Evolutionary conservation across 2,888 invertebrate genomes (phyloP), one percentile per base, ranked within the genome.

Genomic region (Mesorhabditis sp.): DNA sequence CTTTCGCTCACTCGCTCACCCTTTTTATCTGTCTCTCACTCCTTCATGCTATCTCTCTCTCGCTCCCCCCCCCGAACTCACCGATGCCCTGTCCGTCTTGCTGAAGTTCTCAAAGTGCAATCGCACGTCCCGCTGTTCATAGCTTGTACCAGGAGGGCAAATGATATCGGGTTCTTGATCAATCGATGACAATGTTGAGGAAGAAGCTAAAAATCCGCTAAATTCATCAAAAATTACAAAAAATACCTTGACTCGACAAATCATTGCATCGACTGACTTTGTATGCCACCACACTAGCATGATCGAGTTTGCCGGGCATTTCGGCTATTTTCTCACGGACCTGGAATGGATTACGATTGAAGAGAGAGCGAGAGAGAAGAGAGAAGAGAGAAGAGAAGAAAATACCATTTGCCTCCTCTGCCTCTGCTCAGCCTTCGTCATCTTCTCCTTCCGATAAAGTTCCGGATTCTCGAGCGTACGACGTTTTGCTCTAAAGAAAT

Each of bases 251-350:
- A 63, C 41, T 63, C 41, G n/a, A 7, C 7, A 28, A 10, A 13
- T 15, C 63, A 7, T 28, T 28, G n/a, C 15, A 15, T 28, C n/a
- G n/a, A 3, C 91, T 91, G 58, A 92, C 91, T 76, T 91, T 91
- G 85, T 91, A 92, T 3, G 93, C 93, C 66, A 85, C 85, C 2
- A 83, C 91, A 4, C 92, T 91, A 42, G 93, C 93, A 87, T 93
- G 93, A 87, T 94, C 93, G 76, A 94, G 87, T 86, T 94, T 94
- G 3, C 93, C 93, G 0, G 93, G 93, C 79, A 93, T 90, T 87
- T 91, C 90, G 41, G 90, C 89, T 80, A 92, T 90, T 85, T 91
- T 91, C 75, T 92, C 91, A 75, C 92, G 89, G 68, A 92, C 90
- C 45, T 63, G 43, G 28, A 42, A 13, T 50, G 13, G 6, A 66